Base-by-base conservation (phyloP, 2,888 invertebrate species). In the Plemyria rubiginata region DNA sequence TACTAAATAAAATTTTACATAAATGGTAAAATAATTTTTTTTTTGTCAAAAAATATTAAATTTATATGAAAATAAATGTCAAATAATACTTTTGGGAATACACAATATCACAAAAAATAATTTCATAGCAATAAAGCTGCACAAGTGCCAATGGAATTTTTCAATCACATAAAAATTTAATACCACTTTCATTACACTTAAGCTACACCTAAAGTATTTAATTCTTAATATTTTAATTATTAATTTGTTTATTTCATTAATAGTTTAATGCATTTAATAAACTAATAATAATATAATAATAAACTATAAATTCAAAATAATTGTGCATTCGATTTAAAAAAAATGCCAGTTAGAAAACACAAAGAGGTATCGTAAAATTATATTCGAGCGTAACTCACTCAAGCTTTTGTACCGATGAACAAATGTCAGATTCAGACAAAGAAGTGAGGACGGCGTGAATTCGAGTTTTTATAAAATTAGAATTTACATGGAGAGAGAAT, bases 81-180 rank as follows among this genome's bases (percentile, higher is more conserved):
- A 64, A 65, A 66, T 68, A 70, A 70, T 70, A 70, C 68, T 68
- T 68, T 68, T 68, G 65, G 51, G 62, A 65, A 63, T 48, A 46
- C 54, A 58, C 55, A 58, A 65, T 67, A 71, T 71, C 69, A 69
- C 69, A 67, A 54, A 58, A 55, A 45, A 62, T 45, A 58, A 16
- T 45, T 45, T 59, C 16, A 40, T 49, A 61, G 13, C 43, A 56
- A 56, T 28, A 50, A 62, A 58, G 59, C 38, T 50, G 48, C 54
- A 38, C 41, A 49, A 46, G 15, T 28, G 22, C 48, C 53, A 62
- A 57, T 62, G n/a, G 49, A 53, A 54, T 60, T 9, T 50, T 15
- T 29, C 9, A 41, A 29, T 28, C 13, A 43, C 15, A 56, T 43
- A 43, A 9, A 15, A 43, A 29, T 48, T 48, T 1, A 48, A 32